These are phyloP conservation scores for Gastrophysa polygoni DNA, from an alignment of 2,888 invertebrate species.

Conservation along the genomic window DNA sequence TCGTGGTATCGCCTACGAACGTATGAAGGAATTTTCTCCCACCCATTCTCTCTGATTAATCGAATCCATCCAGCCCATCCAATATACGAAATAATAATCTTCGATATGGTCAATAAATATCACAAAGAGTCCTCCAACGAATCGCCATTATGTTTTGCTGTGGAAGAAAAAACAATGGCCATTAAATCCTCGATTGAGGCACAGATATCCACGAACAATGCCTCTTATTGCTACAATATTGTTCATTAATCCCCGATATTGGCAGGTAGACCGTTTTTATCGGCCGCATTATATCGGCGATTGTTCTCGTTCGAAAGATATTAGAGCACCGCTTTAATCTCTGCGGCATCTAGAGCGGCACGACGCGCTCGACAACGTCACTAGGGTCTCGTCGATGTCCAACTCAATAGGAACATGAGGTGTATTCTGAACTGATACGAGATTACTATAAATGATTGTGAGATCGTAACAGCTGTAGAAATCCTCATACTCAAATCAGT, in stretches of 20 bases:
- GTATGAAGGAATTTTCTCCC: not conserved
- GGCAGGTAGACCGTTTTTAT: conserved; percentile 59
- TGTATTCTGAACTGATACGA: too few species aligned
- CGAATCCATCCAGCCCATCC: conserved; percentile 36
- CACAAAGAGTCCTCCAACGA: conserved; percentile 11
- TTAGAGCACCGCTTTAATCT: conserved; percentile 37
- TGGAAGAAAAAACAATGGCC: conserved; percentile 13
- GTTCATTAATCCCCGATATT: conserved; percentile 57
- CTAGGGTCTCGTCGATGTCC: too few species aligned
- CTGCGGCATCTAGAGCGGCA: conserved; percentile 19
- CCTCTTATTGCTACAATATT: conserved; percentile 54
- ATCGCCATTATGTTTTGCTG: conserved; percentile 1
- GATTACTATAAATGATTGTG: too few species aligned
- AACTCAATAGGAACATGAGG: too few species aligned
- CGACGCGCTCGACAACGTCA: conserved; percentile 4
- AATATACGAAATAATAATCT: not conserved
- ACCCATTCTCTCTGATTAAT: not conserved
- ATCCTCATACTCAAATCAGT: too few species aligned
- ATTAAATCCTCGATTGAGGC: conserved; percentile 15
- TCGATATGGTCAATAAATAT: conserved; percentile 14
- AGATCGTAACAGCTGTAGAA: too few species aligned
- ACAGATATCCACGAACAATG: conserved; percentile 34
- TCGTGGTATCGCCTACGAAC: too few species aligned
- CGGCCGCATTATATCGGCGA: conserved; percentile 50
- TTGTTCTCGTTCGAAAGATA: conserved; percentile 44